Evolutionary conservation across 2,888 invertebrate species (phyloP).

Genomic region (Parnassius glacialis): DNA sequence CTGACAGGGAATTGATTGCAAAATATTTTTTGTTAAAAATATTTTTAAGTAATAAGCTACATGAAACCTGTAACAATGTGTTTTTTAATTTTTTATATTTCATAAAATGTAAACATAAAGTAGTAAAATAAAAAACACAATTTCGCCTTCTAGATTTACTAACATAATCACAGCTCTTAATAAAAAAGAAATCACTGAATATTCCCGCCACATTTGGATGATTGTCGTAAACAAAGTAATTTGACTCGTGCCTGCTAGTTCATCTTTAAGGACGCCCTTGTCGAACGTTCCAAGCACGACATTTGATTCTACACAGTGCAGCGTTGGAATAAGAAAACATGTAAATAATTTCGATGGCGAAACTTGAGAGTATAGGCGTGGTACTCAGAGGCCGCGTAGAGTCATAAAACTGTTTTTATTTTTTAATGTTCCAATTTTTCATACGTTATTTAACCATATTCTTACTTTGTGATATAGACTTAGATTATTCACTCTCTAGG

Average conservation of each 20-base stretch:
- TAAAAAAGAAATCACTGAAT: background rate
- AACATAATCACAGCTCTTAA: background rate
- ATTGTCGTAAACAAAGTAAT: background rate
- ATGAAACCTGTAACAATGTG: too few species aligned
- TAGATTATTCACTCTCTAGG: too few species aligned
- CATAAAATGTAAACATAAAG: background rate
- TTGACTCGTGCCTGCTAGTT: background rate
- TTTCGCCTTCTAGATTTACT: background rate
- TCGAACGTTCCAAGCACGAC: slow-evolving; percentile 44
- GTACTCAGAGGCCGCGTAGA: slow-evolving; percentile 49
- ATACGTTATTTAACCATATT: too few species aligned
- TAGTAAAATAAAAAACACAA: background rate
- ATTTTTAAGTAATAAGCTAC: too few species aligned
- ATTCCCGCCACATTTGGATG: slow-evolving; percentile 22
- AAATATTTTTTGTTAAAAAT: too few species aligned
- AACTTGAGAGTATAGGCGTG: slow-evolving; percentile 62
- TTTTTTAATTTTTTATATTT: background rate
- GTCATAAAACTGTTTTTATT: slow-evolving; percentile 55
- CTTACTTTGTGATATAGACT: too few species aligned
- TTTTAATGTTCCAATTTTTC: slow-evolving; percentile 25
- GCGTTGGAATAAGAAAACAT: slow-evolving; percentile 54
- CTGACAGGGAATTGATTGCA: too few species aligned
- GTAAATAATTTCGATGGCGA: slow-evolving; percentile 65
- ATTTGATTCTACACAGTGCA: slow-evolving; percentile 67
- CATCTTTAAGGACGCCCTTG: background rate